Conservation (phyloP, 2,888 invertebrate species). For the Drosophila recens region DNA sequence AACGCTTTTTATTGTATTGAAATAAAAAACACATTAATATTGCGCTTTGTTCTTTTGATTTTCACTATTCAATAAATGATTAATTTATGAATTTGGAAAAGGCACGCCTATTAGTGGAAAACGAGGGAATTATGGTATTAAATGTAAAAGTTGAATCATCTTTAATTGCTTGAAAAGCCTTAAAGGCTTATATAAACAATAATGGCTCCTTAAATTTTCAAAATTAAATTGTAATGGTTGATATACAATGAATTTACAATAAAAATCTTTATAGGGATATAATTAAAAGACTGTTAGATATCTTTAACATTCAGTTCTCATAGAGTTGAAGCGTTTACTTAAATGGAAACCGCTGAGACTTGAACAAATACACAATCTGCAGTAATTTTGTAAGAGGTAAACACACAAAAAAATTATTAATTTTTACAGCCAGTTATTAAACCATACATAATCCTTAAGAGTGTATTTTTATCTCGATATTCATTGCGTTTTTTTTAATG, state of each 20-base stretch:
- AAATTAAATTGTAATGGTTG: background rate
- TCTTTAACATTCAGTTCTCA: background rate
- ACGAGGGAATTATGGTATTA: too few species aligned
- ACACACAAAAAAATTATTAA: background rate
- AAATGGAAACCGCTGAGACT: conserved; percentile 1
- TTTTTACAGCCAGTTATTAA: conserved; percentile 6
- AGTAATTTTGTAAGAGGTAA: background rate
- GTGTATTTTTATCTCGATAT: conserved; percentile 5
- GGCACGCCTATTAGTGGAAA: too few species aligned
- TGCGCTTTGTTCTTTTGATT: too few species aligned
- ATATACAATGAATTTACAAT: background rate
- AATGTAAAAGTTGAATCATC: background rate
- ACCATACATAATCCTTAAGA: background rate
- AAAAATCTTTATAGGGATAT: background rate
- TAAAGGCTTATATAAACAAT: background rate
- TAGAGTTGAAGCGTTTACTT: background rate
- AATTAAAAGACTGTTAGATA: background rate
- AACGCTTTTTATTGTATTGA: too few species aligned
- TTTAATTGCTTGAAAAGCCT: background rate
- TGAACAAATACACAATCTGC: background rate
- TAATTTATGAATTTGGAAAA: too few species aligned
- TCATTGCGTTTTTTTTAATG: background rate
- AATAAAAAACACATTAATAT: too few species aligned
- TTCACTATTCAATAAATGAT: too few species aligned
- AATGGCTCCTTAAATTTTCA: background rate